Base-by-base conservation (phyloP, 2,888 invertebrate species). In the Microctonus brassicae region DNA sequence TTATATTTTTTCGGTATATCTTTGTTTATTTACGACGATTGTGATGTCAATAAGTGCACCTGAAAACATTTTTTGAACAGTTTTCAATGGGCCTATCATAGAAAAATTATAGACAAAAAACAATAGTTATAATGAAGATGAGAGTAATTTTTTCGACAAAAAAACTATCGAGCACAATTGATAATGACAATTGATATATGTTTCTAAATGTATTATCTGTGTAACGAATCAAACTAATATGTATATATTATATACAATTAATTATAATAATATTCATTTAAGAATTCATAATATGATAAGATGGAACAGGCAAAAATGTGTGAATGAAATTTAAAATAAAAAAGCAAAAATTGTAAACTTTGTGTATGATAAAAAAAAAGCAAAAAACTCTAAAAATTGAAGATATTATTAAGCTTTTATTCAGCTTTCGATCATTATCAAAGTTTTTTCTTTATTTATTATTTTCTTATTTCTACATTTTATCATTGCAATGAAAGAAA, bases 241-340 rank as follows among this genome's bases (percentile, higher is more conserved):
- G 80, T 80, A 82, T 80, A 81, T 82, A 81, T 75, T 81, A 80
- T 80, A 82, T 81, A 82, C 79, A 79, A 79, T 78, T 77, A 80
- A 80, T 73, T 77, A 78, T 69, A 61, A 58, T 55, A 69, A 69
- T 78, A 78, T 77, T 76, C 77, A 66, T 79, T 75, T 74, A 73
- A 78, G 74, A 47, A 70, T 72, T 71, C n/a, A n/a, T n/a, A 69
- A n/a, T n/a, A 69, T 57, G 67, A 69, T 73, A 72, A 69, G 47
- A 60, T 70, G 60, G 66, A 22, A 24, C 64, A 55, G 57, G 34
- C 26, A 53, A 33, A 68, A 68, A 60, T 26, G 55, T 69, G 42
- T 57, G 65, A 47, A 17, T 57, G 33, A 64, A 67, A 69, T 36
- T 64, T 65, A 61, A 29, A 53, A 55, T 60, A 39, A 11, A 34